These are phyloP conservation scores for Anniella stebbinsi DNA, from an alignment of 2,797 vertebrate genomes.

Conservation along the genomic window DNA sequence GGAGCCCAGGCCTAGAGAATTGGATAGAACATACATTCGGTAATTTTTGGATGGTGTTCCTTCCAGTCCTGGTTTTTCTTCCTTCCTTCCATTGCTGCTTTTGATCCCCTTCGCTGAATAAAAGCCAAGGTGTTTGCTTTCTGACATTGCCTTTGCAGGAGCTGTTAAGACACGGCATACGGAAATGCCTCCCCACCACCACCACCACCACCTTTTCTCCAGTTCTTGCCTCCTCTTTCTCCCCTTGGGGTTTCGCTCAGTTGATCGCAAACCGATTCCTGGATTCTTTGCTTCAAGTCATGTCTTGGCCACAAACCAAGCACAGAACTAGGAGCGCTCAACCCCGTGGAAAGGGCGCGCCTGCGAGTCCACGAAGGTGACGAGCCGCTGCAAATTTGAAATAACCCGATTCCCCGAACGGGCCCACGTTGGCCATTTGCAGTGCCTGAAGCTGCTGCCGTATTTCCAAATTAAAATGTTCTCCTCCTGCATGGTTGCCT, in stretches of 20 bases:
- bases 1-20: not conserved
- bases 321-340: not conserved
- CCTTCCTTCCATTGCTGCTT: constrained; percentile 46
- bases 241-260: constrained; percentile 63
- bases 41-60: not conserved
- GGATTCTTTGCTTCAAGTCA: constrained; percentile 69
- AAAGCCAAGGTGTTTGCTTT: constrained; percentile 42
- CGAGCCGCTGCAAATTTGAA: not conserved
- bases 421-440: too few species aligned
- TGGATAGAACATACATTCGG: not conserved
- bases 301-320: not conserved
- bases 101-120: constrained; percentile 34
- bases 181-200: constrained; percentile 51
- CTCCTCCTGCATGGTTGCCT: too few species aligned
- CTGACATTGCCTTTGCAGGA: constrained; percentile 37
- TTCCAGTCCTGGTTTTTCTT: constrained; percentile 30
- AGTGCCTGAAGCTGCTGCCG: too few species aligned
- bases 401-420: not conserved
- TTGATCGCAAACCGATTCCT: constrained; percentile 76
- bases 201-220: constrained; percentile 65
- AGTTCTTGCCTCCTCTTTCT: constrained; percentile 59
- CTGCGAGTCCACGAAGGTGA: not conserved
- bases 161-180: constrained; percentile 41
- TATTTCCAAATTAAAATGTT: too few species aligned
- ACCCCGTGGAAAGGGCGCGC: not conserved